phyloP scores from a whole-genome alignment of 2,797 vertebrate genomes.

The Crypturellus tataupa region DNA sequence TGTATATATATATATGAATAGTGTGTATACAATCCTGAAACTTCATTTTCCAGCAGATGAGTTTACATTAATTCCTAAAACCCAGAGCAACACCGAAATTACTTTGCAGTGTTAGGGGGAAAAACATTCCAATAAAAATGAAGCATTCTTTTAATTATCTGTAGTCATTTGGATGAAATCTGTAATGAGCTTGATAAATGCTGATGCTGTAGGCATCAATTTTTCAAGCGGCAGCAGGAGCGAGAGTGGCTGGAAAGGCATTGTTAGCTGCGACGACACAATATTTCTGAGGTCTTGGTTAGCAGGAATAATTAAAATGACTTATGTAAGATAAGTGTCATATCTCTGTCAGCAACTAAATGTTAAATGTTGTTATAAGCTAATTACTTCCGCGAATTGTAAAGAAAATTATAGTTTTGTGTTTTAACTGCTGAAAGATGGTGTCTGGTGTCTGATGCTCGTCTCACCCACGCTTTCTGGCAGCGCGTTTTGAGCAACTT shows the following conservation, averaged over 20 bases:
- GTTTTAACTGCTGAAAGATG: conserved; percentile 30
- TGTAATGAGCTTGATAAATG: conserved; percentile 70
- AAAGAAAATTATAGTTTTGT: conserved; percentile 52
- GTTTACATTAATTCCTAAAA: conserved; percentile 28
- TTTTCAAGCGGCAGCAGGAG: conserved; percentile 45
- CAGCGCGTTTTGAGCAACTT: background rate
- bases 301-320: conserved; percentile 72
- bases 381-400: conserved; percentile 58
- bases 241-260: conserved; percentile 52
- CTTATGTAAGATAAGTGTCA: conserved; percentile 62
- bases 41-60: conserved; percentile 46
- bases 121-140: conserved; percentile 60
- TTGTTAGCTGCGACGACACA: conserved; percentile 52
- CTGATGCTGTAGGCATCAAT: conserved; percentile 64
- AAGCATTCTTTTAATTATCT: conserved; percentile 73
- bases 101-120: conserved; percentile 3
- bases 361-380: conserved; percentile 70
- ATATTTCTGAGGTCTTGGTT: conserved; percentile 62
- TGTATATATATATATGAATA: background rate
- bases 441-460: background rate
- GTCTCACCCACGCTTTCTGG: background rate
- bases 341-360: conserved; percentile 70
- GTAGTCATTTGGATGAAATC: conserved; percentile 63
- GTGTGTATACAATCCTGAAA: background rate
- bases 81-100: conserved; percentile 35